These are phyloP conservation scores for Sisyra nigra DNA, from an alignment of 2,888 invertebrate genomes.

Conservation along the genomic window DNA sequence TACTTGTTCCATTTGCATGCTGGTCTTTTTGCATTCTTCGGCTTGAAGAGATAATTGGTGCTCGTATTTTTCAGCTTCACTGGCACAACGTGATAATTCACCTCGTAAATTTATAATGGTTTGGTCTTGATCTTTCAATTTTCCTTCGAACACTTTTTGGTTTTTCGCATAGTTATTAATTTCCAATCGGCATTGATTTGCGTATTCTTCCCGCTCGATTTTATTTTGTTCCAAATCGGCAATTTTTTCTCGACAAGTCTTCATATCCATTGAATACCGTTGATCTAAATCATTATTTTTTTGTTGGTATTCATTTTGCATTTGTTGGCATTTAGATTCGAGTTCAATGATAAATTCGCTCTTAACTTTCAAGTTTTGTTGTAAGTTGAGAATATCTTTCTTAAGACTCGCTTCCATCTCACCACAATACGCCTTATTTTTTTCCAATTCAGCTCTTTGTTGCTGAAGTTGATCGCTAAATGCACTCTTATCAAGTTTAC, in stretches of 20 bases:
- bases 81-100: constrained; percentile 25
- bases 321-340: constrained; percentile 3
- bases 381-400: too few relatives aligned
- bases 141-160: not conserved
- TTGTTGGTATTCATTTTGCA: not conserved
- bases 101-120: constrained; percentile 17
- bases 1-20: too few relatives aligned
- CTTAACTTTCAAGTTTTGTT: constrained; percentile 15
- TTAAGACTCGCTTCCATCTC: too few relatives aligned
- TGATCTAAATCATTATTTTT: not conserved
- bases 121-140: constrained; percentile 9
- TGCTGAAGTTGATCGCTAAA: constrained; percentile 32
- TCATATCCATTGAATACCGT: not conserved
- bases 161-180: not conserved
- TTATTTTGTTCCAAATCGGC: not conserved
- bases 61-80: constrained; percentile 25
- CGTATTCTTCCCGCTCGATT: not conserved
- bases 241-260: not conserved
- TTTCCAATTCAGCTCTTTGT: constrained; percentile 18
- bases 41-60: constrained; percentile 20
- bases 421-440: too few relatives aligned
- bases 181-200: not conserved
- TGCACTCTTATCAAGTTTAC: constrained; percentile 32
- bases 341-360: constrained; percentile 12
- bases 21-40: too few relatives aligned